Evolutionary conservation across 2,888 invertebrate genomes (phyloP).

Genomic region (Diplazon laetatorius): DNA sequence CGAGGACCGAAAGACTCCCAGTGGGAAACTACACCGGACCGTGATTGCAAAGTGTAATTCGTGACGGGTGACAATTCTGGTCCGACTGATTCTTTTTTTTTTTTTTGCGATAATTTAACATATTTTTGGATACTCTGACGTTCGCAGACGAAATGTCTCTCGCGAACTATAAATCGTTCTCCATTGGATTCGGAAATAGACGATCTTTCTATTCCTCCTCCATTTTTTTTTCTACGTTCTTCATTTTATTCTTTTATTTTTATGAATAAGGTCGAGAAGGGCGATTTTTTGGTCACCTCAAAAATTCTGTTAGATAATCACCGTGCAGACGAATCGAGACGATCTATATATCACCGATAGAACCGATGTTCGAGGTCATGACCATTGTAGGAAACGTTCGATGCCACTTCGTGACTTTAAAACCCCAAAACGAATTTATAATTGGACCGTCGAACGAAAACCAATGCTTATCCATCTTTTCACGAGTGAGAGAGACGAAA

Average conservation of each 20-base stretch:
- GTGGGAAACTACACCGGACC: too few relatives aligned
- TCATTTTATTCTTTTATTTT: not conserved
- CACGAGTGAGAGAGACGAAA: too few relatives aligned
- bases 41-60: too few relatives aligned
- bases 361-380: slow-evolving; percentile 10
- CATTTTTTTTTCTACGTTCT: not conserved
- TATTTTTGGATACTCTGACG: not conserved
- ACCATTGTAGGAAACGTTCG: not conserved
- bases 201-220: not conserved
- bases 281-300: not conserved
- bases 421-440: slow-evolving; percentile 1
- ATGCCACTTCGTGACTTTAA: not conserved
- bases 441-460: not conserved
- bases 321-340: not conserved
- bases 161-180: not conserved
- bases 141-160: not conserved
- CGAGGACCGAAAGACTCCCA: too few relatives aligned
- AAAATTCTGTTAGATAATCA: slow-evolving; percentile 5
- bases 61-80: too few relatives aligned
- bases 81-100: not conserved
- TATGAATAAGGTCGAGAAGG: not conserved
- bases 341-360: not conserved
- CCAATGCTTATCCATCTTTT: too few relatives aligned
- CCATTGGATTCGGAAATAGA: not conserved
- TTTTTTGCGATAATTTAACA: slow-evolving; percentile 16